A percentile compares a stretch with the other conserved stretches of the same genome.
phyloP scores from a whole-genome alignment of 2,888 invertebrate species.

The Tubulanus polymorphus region DNA sequence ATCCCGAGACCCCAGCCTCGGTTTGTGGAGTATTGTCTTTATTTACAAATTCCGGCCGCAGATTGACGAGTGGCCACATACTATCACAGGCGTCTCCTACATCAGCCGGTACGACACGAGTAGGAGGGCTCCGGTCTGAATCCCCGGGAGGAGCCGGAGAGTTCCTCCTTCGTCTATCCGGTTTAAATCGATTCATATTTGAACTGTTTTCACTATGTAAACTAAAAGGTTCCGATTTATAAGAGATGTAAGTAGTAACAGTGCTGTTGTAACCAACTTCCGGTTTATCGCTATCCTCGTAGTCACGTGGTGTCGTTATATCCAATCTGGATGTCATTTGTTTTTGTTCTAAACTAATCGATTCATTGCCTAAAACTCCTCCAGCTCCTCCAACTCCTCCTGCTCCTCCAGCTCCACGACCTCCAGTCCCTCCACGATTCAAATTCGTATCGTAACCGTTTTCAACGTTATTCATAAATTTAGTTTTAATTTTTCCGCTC shows the following conservation, averaged over 20 bases:
- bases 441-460: not conserved
- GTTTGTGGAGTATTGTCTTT: not conserved
- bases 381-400: not conserved
- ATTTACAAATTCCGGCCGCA: too few relatives aligned
- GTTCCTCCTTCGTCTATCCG: not conserved
- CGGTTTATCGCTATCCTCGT: too few relatives aligned
- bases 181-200: not conserved
- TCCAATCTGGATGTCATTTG: not conserved
- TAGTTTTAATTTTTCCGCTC: not conserved
- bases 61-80: not conserved
- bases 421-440: not conserved
- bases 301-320: not conserved
- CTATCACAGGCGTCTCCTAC: not conserved
- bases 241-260: not conserved
- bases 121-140: not conserved
- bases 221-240: not conserved
- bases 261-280: not conserved
- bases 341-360: not conserved
- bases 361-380: not conserved
- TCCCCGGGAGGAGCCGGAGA: not conserved
- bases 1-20: too few relatives aligned
- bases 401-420: not conserved
- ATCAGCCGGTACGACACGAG: not conserved
- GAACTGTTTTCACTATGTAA: not conserved
- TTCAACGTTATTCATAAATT: not conserved